A percentile compares a stretch with the other conserved stretches of the same genome.
Conservation (phyloP, 2,888 invertebrate genomes). For the Azorinus chamasolen region DNA sequence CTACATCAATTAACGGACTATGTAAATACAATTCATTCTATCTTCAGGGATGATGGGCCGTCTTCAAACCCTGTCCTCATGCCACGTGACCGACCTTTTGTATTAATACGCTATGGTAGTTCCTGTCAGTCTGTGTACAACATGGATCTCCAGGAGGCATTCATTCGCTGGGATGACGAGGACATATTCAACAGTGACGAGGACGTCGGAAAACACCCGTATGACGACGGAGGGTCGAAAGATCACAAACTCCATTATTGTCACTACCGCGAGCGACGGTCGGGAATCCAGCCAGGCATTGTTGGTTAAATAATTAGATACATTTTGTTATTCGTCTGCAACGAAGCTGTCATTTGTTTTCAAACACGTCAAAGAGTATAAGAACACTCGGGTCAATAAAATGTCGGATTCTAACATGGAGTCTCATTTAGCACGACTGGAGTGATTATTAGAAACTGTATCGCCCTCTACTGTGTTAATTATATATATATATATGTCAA, state of each 20-base stretch:
- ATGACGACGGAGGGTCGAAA: conserved; percentile 19
- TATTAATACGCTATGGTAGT: conserved; percentile 18
- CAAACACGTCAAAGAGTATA: no score
- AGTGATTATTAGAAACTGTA: no score
- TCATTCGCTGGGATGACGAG: conserved; percentile 31
- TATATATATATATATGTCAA: no score
- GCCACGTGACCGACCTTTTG: conserved; percentile 23
- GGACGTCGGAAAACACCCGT: conserved; percentile 20
- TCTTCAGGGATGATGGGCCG: conserved; percentile 20
- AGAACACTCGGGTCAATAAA: no score
- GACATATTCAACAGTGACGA: conserved; percentile 19
- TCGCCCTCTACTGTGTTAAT: no score
- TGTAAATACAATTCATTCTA: background rate
- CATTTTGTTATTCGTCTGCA: no score
- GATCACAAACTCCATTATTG: conserved; percentile 30
- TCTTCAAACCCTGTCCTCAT: conserved; percentile 6
- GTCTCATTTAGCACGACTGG: no score
- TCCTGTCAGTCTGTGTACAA: conserved; percentile 26
- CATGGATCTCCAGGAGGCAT: conserved; percentile 17
- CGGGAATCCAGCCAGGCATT: no score
- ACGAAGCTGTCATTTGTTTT: no score
- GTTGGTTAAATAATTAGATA: no score
- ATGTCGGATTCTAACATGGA: no score
- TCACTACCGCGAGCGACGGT: conserved; percentile 5
- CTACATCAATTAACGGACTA: no score